Evolutionary conservation across 2,797 vertebrate genomes (phyloP).

Genomic region (Crotalus adamanteus): DNA sequence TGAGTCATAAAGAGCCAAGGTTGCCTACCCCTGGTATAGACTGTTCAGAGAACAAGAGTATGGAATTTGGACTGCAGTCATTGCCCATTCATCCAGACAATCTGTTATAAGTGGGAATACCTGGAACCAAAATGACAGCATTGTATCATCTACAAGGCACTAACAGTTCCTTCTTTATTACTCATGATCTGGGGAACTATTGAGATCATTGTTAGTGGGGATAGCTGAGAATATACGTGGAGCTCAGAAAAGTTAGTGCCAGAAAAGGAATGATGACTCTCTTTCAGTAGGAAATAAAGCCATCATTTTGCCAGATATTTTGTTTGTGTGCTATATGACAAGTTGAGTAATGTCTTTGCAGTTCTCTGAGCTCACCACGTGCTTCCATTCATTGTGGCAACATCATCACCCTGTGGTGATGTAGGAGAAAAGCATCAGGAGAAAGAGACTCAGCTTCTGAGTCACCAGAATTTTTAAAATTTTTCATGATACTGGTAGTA

Average conservation of each 20-base stretch:
- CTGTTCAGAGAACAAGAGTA: neutral
- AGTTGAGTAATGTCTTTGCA: conserved; percentile 32
- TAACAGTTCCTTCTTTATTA: conserved; percentile 59
- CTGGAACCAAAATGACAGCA: conserved; percentile 47
- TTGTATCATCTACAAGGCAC: conserved; percentile 54
- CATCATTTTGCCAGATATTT: neutral
- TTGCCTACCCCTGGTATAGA: too few relatives aligned
- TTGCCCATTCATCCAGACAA: neutral
- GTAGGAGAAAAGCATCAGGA: neutral
- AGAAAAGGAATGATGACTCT: conserved; percentile 56
- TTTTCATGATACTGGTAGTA: neutral
- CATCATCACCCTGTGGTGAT: neutral
- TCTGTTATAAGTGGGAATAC: neutral
- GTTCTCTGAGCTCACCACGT: fast-evolving
- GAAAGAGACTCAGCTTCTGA: neutral
- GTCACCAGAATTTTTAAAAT: neutral
- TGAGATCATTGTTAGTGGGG: neutral
- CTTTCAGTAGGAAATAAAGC: conserved; percentile 61
- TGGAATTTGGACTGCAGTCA: neutral
- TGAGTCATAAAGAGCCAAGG: too few relatives aligned
- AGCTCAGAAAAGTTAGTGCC: conserved; percentile 46
- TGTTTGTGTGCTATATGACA: conserved; percentile 47
- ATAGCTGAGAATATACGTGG: conserved; percentile 49
- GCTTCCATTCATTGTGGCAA: neutral
- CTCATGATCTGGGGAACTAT: conserved; percentile 46